phyloP scores from a whole-genome alignment of 2,113 vertebrate species.

The Psophia crepitans region DNA sequence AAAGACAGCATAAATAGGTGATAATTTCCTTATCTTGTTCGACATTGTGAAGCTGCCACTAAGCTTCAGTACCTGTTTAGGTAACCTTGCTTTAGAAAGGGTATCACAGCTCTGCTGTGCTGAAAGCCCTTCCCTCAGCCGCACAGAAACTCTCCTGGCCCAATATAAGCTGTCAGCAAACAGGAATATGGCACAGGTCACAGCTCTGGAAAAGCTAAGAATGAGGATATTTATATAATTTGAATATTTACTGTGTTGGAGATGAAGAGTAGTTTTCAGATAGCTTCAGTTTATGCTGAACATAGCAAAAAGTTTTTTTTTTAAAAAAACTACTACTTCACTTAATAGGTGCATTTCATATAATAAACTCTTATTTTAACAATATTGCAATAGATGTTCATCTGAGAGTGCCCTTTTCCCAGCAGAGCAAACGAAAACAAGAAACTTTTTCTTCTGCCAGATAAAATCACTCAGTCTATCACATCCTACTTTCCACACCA shows the following conservation, averaged over 20 bases:
- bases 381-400: neutral
- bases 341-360: neutral
- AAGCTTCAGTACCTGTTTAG: neutral
- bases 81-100: neutral
- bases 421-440: neutral
- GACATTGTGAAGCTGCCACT: neutral
- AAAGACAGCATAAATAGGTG: neutral
- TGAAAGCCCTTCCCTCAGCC: neutral
- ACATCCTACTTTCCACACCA: neutral
- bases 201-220: neutral
- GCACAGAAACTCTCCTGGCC: neutral
- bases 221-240: neutral
- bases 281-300: neutral
- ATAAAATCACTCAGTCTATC: neutral
- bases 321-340: neutral
- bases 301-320: neutral
- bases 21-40: neutral
- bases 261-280: neutral
- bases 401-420: neutral
- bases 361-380: neutral
- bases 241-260: neutral
- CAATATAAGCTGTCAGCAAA: neutral
- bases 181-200: neutral
- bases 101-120: neutral
- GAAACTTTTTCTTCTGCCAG: neutral